phyloP scores from a whole-genome alignment of 2,888 invertebrate genomes.

The Trissolcus brochymenae region DNA sequence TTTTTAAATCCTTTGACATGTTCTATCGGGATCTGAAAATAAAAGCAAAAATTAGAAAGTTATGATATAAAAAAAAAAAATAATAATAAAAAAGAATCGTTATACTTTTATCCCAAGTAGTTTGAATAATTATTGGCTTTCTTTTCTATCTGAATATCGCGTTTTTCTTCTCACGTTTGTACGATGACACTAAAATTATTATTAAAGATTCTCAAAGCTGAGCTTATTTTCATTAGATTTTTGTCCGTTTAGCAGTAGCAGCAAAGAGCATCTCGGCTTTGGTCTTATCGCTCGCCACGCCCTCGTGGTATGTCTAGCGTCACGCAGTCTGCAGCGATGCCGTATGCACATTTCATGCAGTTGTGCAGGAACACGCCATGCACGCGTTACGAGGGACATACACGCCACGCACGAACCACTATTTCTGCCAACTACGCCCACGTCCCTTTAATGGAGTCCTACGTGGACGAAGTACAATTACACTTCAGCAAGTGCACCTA shows the following conservation, averaged over 20 bases:
- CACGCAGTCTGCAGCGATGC: conserved; percentile 53
- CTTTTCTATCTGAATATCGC: conserved; percentile 42
- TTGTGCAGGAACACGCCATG: conserved; percentile 40
- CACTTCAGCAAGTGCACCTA: conserved; percentile 41
- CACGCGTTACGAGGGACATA: conserved; percentile 51
- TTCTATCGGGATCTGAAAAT: no score
- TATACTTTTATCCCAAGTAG: neutral
- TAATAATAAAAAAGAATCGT: no score
- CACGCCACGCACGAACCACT: conserved; percentile 46
- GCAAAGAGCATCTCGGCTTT: conserved; percentile 41
- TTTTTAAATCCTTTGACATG: no score
- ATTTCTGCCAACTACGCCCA: conserved; percentile 43
- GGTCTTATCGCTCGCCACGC: conserved; percentile 49
- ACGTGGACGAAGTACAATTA: conserved; percentile 39
- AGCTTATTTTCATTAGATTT: no score
- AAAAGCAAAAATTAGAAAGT: no score
- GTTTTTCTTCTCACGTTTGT: conserved; percentile 43
- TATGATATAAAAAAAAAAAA: no score
- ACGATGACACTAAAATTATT: conserved; percentile 8
- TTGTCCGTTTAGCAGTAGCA: conserved; percentile 11
- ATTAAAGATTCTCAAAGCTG: no score
- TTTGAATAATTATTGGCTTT: conserved; percentile 14
- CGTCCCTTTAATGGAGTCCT: conserved; percentile 45
- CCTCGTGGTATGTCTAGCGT: conserved; percentile 46
- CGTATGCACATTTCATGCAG: conserved; percentile 39